Evolutionary conservation across 2,888 invertebrate species (phyloP), one percentile per base, ranked within the genome.

Genomic region (Clanis bilineata): DNA sequence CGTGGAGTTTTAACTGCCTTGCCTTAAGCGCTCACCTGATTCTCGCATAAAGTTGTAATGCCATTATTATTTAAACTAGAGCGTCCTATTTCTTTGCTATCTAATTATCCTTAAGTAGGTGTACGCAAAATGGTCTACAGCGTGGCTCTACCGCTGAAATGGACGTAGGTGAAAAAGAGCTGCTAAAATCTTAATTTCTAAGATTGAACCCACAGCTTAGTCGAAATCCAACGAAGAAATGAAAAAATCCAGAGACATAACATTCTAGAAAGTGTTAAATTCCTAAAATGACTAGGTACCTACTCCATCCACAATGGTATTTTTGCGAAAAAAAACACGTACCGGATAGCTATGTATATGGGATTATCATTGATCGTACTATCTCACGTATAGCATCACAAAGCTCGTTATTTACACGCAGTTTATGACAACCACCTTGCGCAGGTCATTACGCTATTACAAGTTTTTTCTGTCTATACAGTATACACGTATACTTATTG

Each of bases 371-470:
- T 32, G 28, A 28, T 9, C 15, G 47, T 47, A 51, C 7, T 45
- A 51, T 18, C 51, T 32, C 32, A 51, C n/a, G 32, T 51, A 25
- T 23, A 2, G n/a, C 15, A 51, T 32, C 18, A 51, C 18, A 32
- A 32, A 51, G 32, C 51, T 10, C 18, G 32, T 51, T 51, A 15
- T 51, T 32, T 32, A 51, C 51, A 51, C 51, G 51, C 51, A 51
- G 32, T 32, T 51, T 32, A 28, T 51, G 51, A 32, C 51, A 51
- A 51, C 32, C 51, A 51, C 51, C 51, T 51, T 51, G 51, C 51
- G 28, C 28, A 32, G 51, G 28, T 51, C 51, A 51, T 32, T 51
- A 51, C 28, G 18, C 32, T 32, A 51, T 51, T 51, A 51, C 28
- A 51, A 18, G 28, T 51, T 51, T 51, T 45, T 15, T 51, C 18